A percentile compares a stretch with the other conserved stretches of the same genome.
phyloP scores from a whole-genome alignment of 1,140 invertebrate genomes.

The Stegodyphus mimosarum region DNA sequence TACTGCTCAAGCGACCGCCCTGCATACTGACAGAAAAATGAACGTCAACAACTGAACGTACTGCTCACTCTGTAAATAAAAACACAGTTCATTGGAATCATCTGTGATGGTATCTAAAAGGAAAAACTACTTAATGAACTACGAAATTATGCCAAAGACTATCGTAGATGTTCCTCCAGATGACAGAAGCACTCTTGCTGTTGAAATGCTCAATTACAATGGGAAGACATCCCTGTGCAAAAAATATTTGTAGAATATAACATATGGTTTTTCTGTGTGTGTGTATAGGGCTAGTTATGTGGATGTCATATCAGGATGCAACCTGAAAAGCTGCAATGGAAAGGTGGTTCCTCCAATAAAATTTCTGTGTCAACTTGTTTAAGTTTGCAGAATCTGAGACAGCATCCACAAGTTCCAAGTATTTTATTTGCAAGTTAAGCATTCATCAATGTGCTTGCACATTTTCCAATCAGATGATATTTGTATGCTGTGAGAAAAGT shows the following conservation, averaged over 20 bases:
- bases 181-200: background rate
- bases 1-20: constrained; percentile 28
- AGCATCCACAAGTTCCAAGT: no score
- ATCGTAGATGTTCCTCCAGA: constrained; percentile 32
- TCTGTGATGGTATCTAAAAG: constrained; percentile 45
- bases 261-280: constrained; percentile 14
- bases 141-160: constrained; percentile 51
- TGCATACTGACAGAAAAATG: constrained; percentile 12
- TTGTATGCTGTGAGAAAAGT: no score
- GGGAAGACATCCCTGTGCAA: background rate
- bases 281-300: constrained; percentile 19
- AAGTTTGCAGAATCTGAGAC: no score
- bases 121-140: background rate
- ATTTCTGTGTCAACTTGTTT: no score
- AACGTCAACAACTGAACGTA: background rate
- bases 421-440: no score
- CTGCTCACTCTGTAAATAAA: constrained; percentile 37
- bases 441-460: no score
- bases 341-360: constrained; percentile 7
- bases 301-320: background rate
- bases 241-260: constrained; percentile 7
- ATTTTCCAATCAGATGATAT: no score
- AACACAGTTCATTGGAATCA: constrained; percentile 30
- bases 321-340: background rate
- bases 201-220: constrained; percentile 34